phyloP scores from a whole-genome alignment of 2,888 invertebrate genomes.

The Macropis europaea region DNA sequence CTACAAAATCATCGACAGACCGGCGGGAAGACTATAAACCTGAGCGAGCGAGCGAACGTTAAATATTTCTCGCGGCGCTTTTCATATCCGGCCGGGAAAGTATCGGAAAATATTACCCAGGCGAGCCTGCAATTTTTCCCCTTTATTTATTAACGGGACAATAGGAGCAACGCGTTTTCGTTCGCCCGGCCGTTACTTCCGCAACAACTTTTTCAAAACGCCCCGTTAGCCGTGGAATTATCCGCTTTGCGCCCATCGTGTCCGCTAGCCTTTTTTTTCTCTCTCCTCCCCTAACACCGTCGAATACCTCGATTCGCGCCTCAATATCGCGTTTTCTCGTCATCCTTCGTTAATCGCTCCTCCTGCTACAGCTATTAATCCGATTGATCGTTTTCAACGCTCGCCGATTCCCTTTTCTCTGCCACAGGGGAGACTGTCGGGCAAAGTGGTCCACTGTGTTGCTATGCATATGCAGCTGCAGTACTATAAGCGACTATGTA shows the following conservation, averaged over 20 bases:
- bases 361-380: constrained; percentile 8
- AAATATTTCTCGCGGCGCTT: background rate
- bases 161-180: background rate
- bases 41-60: too few relatives aligned
- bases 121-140: background rate
- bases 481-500: too few relatives aligned
- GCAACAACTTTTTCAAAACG: background rate
- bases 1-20: too few relatives aligned
- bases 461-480: too few relatives aligned
- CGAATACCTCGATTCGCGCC: too few relatives aligned
- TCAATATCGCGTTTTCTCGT: too few relatives aligned
- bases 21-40: background rate
- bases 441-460: too few relatives aligned
- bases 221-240: background rate
- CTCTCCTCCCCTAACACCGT: too few relatives aligned
- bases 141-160: constrained; percentile 4
- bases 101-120: constrained; percentile 2
- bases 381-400: background rate
- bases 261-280: background rate
- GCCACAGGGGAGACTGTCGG: too few relatives aligned
- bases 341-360: background rate
- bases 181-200: background rate
- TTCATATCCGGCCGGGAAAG: background rate
- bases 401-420: too few relatives aligned
- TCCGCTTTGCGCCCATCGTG: background rate